phyloP scores from a whole-genome alignment of 1,140 invertebrate genomes.

The Spodoptera frugiperda region DNA sequence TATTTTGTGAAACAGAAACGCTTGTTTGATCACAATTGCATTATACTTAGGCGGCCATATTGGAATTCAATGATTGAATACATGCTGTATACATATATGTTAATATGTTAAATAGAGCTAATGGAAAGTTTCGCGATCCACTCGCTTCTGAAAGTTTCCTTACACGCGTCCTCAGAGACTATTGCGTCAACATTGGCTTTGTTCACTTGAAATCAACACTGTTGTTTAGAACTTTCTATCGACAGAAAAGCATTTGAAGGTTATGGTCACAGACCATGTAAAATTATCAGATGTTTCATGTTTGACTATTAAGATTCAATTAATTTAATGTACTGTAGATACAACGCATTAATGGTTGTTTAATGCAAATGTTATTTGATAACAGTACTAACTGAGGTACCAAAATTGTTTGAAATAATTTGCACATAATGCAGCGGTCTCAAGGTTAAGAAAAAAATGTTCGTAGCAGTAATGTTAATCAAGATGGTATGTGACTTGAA shows the following conservation, averaged over 20 bases:
- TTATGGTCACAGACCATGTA: conserved; percentile 26
- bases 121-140: conserved; percentile 34
- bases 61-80: conserved; percentile 3
- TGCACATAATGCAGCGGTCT: too few relatives aligned
- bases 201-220: conserved; percentile 51
- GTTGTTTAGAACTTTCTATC: conserved; percentile 52
- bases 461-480: too few relatives aligned
- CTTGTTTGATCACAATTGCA: conserved; percentile 6
- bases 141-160: conserved; percentile 44
- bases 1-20: not conserved
- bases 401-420: too few relatives aligned
- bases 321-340: too few relatives aligned
- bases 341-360: too few relatives aligned
- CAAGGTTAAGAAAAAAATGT: too few relatives aligned
- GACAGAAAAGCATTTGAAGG: conserved; percentile 47
- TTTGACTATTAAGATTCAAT: too few relatives aligned
- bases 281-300: conserved; percentile 26
- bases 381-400: too few relatives aligned
- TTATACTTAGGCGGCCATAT: conserved; percentile 5
- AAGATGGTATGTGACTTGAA: too few relatives aligned
- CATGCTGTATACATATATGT: not conserved
- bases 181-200: conserved; percentile 54
- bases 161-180: conserved; percentile 46
- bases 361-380: too few relatives aligned
- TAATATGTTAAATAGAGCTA: not conserved